These are phyloP conservation scores for Camponotus floridanus DNA, from an alignment of 1,140 invertebrate species.

Conservation along the genomic window DNA sequence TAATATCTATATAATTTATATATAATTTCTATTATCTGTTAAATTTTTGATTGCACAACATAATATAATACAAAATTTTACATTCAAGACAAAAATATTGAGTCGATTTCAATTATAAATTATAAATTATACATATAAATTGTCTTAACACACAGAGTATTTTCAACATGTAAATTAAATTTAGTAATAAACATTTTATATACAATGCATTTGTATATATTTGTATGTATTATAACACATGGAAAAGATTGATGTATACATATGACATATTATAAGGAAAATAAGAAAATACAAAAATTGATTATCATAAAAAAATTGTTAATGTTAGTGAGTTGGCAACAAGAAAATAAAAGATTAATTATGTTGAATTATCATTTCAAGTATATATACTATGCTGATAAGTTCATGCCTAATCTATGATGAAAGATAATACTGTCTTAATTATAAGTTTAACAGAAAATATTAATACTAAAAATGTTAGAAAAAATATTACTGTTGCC, in stretches of 20 bases:
- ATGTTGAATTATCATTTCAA: background rate
- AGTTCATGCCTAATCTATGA: background rate
- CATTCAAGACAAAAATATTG: background rate
- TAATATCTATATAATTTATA: background rate
- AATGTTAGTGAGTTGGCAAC: background rate
- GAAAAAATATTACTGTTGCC: slow-evolving; percentile 5
- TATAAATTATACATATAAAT: no score
- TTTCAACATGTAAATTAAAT: slow-evolving; percentile 10
- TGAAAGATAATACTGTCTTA: slow-evolving; percentile 51
- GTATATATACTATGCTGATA: slow-evolving; percentile 25
- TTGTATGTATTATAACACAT: background rate
- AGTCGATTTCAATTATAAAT: background rate
- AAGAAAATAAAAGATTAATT: background rate
- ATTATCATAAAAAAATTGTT: slow-evolving; percentile 4
- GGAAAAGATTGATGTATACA: no score
- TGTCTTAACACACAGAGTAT: background rate
- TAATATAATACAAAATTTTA: background rate
- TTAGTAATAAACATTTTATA: slow-evolving; percentile 2
- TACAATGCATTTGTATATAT: no score
- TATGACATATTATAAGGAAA: background rate
- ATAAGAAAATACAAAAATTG: background rate
- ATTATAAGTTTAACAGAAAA: slow-evolving; percentile 32
- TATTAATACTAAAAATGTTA: background rate
- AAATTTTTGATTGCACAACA: background rate
- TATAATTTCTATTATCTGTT: background rate